phyloP scores from a whole-genome alignment of 2,797 vertebrate species.

The Glossophaga mutica region DNA sequence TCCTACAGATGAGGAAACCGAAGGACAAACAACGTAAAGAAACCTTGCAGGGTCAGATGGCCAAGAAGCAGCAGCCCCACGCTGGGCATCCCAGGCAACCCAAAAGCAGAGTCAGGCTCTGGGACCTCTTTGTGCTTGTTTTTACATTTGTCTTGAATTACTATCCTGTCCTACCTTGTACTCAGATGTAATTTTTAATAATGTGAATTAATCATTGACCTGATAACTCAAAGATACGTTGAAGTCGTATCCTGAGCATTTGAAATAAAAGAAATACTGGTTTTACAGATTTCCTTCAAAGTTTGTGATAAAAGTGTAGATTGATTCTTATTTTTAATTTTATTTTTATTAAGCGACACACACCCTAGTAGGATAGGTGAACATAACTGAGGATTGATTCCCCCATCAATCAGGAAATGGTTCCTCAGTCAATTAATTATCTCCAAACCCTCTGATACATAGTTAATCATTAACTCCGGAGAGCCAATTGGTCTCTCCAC shows the following conservation, averaged over 20 bases:
- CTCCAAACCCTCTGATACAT: constrained; percentile 88
- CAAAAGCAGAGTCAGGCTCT: background rate
- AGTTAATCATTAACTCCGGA: constrained; percentile 81
- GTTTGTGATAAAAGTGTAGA: background rate
- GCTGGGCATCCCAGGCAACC: background rate
- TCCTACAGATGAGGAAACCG: background rate
- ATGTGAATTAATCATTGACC: background rate
- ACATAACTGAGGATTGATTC: background rate
- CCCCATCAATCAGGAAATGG: background rate
- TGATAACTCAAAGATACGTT: background rate
- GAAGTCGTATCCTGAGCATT: background rate
- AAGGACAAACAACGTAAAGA: background rate
- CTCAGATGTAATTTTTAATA: background rate
- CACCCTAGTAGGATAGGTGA: background rate
- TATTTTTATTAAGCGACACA: constrained; percentile 24
- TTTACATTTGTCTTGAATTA: background rate
- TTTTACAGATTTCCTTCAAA: background rate
- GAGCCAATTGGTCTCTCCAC: constrained; percentile 85
- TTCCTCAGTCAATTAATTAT: constrained; percentile 87
- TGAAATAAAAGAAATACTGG: background rate
- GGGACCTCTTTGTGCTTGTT: background rate
- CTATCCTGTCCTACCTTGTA: background rate
- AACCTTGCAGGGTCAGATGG: background rate
- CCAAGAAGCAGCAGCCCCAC: too few species aligned
- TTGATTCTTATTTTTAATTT: background rate